These are phyloP conservation scores for Chaetodon trifascialis DNA, from an alignment of 2,113 vertebrate species.

Conservation along the genomic window DNA sequence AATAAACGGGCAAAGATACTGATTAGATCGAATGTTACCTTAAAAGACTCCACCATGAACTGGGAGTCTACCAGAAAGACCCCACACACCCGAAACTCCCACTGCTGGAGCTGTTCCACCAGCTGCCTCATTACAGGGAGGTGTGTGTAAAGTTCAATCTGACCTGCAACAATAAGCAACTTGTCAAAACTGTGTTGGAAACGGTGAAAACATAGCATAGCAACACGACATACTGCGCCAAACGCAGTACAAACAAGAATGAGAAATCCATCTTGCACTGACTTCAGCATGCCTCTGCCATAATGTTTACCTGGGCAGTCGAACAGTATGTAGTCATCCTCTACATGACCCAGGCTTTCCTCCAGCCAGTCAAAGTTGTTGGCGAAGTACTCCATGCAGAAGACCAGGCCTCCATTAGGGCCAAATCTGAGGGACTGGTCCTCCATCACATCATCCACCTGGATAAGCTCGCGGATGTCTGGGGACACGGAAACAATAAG, in stretches of 20 bases:
- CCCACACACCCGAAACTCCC: slow-evolving; percentile 97
- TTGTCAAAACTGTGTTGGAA: neutral
- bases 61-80: slow-evolving; percentile 98
- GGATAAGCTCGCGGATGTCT: slow-evolving; percentile 97
- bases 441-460: slow-evolving; percentile 98
- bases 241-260: too few species aligned
- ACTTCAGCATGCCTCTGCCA: neutral
- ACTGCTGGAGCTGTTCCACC: slow-evolving; percentile 96
- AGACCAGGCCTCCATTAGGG: slow-evolving; percentile 95
- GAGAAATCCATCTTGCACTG: too few species aligned
- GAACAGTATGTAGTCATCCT: slow-evolving; percentile 97
- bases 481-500: slow-evolving; percentile 20
- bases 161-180: slow-evolving; percentile 84
- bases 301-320: slow-evolving; percentile 92
- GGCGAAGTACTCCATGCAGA: slow-evolving; percentile 98
- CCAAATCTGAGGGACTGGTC: slow-evolving; percentile 92
- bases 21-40: slow-evolving; percentile 83
- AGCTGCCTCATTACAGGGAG: slow-evolving; percentile 97
- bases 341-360: slow-evolving; percentile 92
- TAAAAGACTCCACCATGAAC: slow-evolving; percentile 99
- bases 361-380: slow-evolving; percentile 97
- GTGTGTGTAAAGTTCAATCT: slow-evolving; percentile 98
- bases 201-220: neutral
- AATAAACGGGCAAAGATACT: neutral
- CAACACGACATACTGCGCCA: too few species aligned